Evolutionary conservation across 2,113 vertebrate genomes (phyloP).

Genomic region (Cepphus grylle): DNA sequence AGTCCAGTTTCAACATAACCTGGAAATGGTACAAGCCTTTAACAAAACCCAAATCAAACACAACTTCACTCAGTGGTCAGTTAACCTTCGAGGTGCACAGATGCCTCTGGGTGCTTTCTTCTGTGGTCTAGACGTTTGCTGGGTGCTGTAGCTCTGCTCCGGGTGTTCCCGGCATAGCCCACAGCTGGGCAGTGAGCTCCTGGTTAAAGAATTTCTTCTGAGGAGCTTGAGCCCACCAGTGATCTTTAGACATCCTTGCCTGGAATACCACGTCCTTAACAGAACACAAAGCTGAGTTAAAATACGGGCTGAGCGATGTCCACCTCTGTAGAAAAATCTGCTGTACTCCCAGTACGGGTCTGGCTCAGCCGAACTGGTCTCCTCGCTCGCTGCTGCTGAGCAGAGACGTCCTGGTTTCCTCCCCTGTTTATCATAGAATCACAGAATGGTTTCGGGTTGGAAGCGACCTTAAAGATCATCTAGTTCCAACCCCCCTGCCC

Average conservation of each 20-base stretch:
- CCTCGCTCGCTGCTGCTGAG: background rate
- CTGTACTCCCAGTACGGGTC: background rate
- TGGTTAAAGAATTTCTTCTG: background rate
- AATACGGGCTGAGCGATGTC: background rate
- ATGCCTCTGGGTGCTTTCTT: background rate
- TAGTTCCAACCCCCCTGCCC: too few relatives aligned
- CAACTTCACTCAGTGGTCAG: background rate
- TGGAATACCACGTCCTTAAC: background rate
- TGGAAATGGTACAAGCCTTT: background rate
- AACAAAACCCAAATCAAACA: background rate
- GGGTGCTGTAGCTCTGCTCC: background rate
- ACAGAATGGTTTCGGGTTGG: too few relatives aligned
- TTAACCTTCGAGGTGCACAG: background rate
- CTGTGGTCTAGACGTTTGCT: too few relatives aligned
- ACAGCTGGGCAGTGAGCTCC: background rate
- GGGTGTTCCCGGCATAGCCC: background rate
- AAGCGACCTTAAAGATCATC: too few relatives aligned
- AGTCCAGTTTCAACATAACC: background rate
- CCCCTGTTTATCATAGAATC: too few relatives aligned
- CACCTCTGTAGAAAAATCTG: background rate
- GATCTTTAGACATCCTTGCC: background rate
- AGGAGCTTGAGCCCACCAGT: background rate
- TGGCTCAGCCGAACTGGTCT: background rate
- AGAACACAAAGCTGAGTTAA: background rate
- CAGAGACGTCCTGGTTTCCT: background rate